Conservation (phyloP, 2,113 vertebrate genomes). For the Caranx ignobilis region DNA sequence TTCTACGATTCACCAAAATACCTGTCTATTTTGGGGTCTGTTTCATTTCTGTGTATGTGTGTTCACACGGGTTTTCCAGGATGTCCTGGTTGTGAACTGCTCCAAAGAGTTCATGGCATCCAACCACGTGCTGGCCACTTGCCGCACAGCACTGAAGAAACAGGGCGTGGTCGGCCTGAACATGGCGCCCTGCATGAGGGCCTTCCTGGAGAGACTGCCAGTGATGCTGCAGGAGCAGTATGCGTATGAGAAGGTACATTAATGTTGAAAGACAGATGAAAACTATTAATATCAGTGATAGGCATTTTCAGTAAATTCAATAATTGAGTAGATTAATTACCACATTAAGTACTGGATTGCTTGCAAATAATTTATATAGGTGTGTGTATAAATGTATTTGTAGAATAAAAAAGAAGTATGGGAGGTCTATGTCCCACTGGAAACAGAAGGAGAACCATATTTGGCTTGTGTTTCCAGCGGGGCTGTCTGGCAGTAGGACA, state of each 20-base stretch:
- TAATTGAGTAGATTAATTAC: too few species aligned
- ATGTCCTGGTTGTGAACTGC: conserved; percentile 95
- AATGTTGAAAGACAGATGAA: too few species aligned
- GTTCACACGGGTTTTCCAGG: conserved; percentile 77
- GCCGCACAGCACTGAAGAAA: conserved; percentile 92
- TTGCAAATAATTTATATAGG: too few species aligned
- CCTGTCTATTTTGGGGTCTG: background rate
- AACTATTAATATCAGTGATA: too few species aligned
- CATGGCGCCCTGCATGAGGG: conserved; percentile 96
- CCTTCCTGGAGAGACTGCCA: conserved; percentile 95
- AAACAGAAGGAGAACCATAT: too few species aligned
- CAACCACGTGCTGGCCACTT: conserved; percentile 94
- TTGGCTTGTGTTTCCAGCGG: too few species aligned
- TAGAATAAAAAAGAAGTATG: too few species aligned
- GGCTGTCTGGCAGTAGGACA: too few species aligned
- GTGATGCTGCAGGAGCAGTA: conserved; percentile 99
- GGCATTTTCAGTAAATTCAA: too few species aligned
- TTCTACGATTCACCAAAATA: background rate
- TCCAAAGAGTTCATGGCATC: conserved; percentile 91
- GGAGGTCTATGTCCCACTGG: too few species aligned
- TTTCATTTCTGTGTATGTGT: background rate
- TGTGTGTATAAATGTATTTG: too few species aligned
- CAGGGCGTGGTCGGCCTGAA: conserved; percentile 94
- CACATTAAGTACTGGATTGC: too few species aligned
- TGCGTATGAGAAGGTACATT: conserved; percentile 92